Percentiles rank a stretch among this genome's conserved stretches.
phyloP scores from a whole-genome alignment of 2,797 vertebrate genomes.

The Cuniculus paca region DNA sequence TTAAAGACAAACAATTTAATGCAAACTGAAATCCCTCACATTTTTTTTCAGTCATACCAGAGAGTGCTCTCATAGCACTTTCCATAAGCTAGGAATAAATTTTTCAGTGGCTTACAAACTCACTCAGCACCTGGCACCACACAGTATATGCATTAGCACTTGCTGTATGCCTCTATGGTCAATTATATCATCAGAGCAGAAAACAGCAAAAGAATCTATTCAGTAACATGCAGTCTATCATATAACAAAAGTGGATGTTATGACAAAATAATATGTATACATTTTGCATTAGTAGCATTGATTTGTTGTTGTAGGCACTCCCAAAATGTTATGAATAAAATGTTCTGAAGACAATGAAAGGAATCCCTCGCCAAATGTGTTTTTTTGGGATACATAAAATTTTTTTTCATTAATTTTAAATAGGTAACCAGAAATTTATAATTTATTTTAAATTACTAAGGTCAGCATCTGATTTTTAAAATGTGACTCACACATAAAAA shows the following conservation, averaged over 20 bases:
- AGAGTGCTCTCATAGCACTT: conserved; percentile 58
- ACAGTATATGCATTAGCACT: conserved; percentile 39
- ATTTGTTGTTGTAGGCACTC: not conserved
- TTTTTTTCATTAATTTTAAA: conserved; percentile 53
- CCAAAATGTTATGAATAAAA: conserved; percentile 4
- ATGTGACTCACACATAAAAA: not conserved
- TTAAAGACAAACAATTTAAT: conserved; percentile 23
- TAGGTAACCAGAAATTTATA: conserved; percentile 38
- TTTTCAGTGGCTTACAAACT: not conserved
- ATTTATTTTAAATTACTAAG: conserved; percentile 57
- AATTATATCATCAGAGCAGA: conserved; percentile 74
- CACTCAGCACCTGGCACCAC: conserved; percentile 6
- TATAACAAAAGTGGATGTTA: not conserved
- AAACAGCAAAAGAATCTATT: conserved; percentile 59
- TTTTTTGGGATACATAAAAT: not conserved
- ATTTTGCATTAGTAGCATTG: not conserved
- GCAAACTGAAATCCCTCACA: conserved; percentile 10
- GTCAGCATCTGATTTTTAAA: conserved; percentile 1
- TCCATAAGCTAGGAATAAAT: conserved; percentile 56
- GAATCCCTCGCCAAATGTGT: not conserved
- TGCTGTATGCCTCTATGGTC: not conserved
- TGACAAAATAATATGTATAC: conserved; percentile 44
- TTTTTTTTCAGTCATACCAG: conserved; percentile 32
- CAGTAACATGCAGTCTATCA: conserved; percentile 37
- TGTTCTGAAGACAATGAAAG: conserved; percentile 57